Percentiles rank a stretch among this genome's conserved stretches.
Evolutionary conservation across 2,113 vertebrate species (phyloP).

Genomic region (Copsychus sechellarum): DNA sequence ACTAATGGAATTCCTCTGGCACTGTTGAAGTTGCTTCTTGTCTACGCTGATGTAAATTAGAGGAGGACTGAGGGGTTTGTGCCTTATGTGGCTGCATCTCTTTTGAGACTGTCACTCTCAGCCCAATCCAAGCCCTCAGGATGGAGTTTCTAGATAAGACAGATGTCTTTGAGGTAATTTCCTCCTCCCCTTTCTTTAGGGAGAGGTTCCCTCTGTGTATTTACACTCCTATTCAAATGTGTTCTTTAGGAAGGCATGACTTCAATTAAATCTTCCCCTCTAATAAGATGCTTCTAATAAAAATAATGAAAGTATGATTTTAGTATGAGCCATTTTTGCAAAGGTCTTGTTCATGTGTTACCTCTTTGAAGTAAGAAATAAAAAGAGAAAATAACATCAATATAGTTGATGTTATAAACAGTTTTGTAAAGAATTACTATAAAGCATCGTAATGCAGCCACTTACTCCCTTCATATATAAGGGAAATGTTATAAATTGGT

Average conservation of each 20-base stretch:
- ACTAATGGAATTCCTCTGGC: not conserved
- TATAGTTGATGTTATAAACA: not conserved
- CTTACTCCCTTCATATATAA: not conserved
- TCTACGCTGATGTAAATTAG: not conserved
- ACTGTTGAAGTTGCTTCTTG: not conserved
- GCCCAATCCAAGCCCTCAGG: not conserved
- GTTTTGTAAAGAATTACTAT: not conserved
- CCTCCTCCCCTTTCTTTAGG: not conserved
- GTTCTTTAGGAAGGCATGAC: not conserved
- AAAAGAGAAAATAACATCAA: not conserved
- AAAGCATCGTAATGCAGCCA: not conserved
- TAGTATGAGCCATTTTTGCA: not conserved
- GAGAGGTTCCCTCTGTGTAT: not conserved
- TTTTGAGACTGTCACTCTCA: not conserved
- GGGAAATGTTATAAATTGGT: not conserved
- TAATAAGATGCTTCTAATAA: not conserved
- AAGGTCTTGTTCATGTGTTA: not conserved
- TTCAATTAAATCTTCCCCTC: not conserved
- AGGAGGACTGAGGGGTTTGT: not conserved
- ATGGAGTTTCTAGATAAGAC: not conserved
- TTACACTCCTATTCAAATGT: not conserved
- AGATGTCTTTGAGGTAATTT: not conserved
- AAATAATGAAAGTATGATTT: not conserved
- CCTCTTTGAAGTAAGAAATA: not conserved
- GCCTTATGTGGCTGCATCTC: not conserved